These are phyloP conservation scores for Ormia ochracea DNA, from an alignment of 2,888 invertebrate genomes.

Conservation along the genomic window DNA sequence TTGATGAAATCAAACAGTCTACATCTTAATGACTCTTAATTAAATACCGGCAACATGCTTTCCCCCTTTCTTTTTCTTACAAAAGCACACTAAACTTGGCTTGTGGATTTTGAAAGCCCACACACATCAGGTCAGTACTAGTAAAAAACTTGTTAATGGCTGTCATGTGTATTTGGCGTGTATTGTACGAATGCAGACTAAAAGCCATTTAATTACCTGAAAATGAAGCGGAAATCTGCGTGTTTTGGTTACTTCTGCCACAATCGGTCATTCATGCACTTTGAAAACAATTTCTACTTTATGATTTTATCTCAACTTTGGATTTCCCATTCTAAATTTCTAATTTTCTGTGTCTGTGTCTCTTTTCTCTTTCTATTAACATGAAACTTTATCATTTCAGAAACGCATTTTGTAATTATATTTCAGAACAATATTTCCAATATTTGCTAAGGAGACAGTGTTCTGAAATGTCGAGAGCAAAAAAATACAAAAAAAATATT, in stretches of 20 bases:
- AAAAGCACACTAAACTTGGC: slow-evolving; percentile 23
- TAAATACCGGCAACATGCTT: slow-evolving; percentile 56
- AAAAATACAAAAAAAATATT: too few relatives aligned
- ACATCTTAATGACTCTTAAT: slow-evolving; percentile 65
- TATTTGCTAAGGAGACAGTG: too few relatives aligned
- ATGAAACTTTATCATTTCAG: too few relatives aligned
- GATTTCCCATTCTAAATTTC: too few relatives aligned
- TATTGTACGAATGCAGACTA: neutral
- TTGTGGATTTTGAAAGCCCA: slow-evolving; percentile 46
- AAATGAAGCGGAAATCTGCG: slow-evolving; percentile 58
- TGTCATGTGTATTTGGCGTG: slow-evolving; percentile 34
- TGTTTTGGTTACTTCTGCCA: slow-evolving; percentile 23
- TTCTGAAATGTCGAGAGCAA: too few relatives aligned
- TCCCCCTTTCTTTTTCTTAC: slow-evolving; percentile 15
- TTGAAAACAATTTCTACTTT: neutral
- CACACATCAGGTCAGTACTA: slow-evolving; percentile 48
- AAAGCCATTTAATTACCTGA: neutral
- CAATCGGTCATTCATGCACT: neutral
- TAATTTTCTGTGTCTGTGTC: too few relatives aligned
- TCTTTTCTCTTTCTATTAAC: too few relatives aligned
- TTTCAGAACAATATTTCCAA: too few relatives aligned
- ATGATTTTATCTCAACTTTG: slow-evolving; percentile 20
- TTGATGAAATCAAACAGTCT: slow-evolving; percentile 44
- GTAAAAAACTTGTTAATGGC: slow-evolving; percentile 50
- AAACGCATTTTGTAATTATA: too few relatives aligned